Evolutionary conservation across 2,113 vertebrate genomes (phyloP).

Genomic region (Syrrhaptes paradoxus): DNA sequence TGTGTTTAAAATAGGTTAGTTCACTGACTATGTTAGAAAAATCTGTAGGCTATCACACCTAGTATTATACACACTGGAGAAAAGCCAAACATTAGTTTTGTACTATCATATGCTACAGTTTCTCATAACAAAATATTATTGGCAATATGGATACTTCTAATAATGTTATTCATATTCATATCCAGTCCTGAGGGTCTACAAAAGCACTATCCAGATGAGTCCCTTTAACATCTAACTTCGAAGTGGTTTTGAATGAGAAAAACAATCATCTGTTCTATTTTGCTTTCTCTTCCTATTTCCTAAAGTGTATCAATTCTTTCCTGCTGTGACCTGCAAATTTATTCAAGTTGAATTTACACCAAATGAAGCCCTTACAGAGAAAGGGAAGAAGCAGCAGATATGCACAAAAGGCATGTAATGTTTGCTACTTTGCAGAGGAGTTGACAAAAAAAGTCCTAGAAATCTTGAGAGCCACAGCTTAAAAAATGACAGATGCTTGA

Average conservation of each 20-base stretch:
- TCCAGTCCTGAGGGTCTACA: fast-evolving
- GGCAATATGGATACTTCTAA: not conserved
- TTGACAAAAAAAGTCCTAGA: not conserved
- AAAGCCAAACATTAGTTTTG: not conserved
- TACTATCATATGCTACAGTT: not conserved
- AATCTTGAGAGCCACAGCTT: not conserved
- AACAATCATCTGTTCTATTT: not conserved
- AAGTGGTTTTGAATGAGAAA: not conserved
- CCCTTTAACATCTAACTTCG: not conserved
- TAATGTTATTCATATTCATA: not conserved
- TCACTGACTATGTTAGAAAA: not conserved
- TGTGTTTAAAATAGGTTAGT: not conserved
- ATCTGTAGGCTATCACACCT: not conserved
- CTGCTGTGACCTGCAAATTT: not conserved
- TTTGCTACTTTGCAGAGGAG: not conserved
- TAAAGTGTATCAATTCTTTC: not conserved
- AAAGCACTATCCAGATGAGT: not conserved
- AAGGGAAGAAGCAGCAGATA: not conserved
- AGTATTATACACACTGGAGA: not conserved
- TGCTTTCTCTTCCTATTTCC: not conserved
- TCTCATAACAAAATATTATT: not conserved
- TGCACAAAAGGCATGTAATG: not conserved
- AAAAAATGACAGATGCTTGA: not conserved
- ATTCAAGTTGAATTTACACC: not conserved
- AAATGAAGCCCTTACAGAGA: not conserved